These are phyloP conservation scores for Hoplodrina blanda DNA, from an alignment of 2,888 invertebrate genomes.

Conservation along the genomic window DNA sequence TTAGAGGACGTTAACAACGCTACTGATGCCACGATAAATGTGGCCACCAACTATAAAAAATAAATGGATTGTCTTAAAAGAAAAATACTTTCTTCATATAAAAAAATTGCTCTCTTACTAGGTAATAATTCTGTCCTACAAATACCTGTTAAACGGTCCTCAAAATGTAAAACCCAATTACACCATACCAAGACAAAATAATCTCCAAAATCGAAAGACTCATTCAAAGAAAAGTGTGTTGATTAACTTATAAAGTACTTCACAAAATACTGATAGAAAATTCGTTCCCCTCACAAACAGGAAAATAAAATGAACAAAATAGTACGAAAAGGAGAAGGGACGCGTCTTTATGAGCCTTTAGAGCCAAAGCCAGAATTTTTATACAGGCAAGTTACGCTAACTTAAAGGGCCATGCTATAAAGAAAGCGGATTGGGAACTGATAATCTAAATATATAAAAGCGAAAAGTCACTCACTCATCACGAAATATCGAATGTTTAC, in stretches of 20 bases:
- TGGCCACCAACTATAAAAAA: too few relatives aligned
- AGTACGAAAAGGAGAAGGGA: conserved; percentile 48
- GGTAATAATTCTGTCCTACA: too few relatives aligned
- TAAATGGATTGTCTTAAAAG: too few relatives aligned
- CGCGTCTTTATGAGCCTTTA: conserved; percentile 47
- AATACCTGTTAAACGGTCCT: too few relatives aligned
- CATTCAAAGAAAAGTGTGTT: conserved; percentile 39
- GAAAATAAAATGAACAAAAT: conserved; percentile 59
- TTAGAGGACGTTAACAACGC: too few relatives aligned
- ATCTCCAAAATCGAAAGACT: conserved; percentile 34
- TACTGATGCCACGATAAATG: too few relatives aligned
- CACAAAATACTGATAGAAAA: conserved; percentile 40
- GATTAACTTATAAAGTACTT: conserved; percentile 49
- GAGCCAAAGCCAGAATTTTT: conserved; percentile 46
- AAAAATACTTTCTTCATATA: too few relatives aligned
- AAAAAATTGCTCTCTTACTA: too few relatives aligned
- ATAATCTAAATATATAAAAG: too few relatives aligned
- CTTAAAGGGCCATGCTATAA: conserved; percentile 5
- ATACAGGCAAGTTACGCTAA: conserved; percentile 25
- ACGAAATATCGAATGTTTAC: too few relatives aligned
- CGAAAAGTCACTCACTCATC: too few relatives aligned
- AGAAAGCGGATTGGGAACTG: not conserved
- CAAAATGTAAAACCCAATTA: too few relatives aligned
- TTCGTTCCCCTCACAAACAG: conserved; percentile 40
- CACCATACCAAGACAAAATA: not conserved